These are phyloP conservation scores for Caradrina kadenii DNA, from an alignment of 2,888 invertebrate genomes.

Conservation along the genomic window DNA sequence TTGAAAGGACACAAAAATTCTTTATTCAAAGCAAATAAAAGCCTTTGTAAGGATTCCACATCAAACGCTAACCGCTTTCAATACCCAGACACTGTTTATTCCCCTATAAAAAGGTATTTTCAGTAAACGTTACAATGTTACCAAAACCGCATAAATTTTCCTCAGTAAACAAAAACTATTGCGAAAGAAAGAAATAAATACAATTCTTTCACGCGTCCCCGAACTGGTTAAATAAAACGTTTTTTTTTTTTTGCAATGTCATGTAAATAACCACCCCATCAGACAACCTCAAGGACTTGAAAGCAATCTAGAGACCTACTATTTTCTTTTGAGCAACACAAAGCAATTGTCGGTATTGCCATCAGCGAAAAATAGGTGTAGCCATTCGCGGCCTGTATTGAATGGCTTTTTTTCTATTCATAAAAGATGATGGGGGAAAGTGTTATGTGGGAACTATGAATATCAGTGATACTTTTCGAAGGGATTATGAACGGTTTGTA, in stretches of 20 bases:
- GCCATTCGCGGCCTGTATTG: slow-evolving; percentile 69
- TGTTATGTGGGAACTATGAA: slow-evolving; percentile 47
- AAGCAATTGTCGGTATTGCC: slow-evolving; percentile 84
- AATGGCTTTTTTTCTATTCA: slow-evolving; percentile 72
- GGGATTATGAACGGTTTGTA: slow-evolving; percentile 12
- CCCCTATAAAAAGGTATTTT: slow-evolving; percentile 29
- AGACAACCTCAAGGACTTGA: slow-evolving; percentile 83
- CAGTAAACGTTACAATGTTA: slow-evolving; percentile 33
- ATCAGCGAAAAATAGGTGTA: slow-evolving; percentile 77
- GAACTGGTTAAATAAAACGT: slow-evolving; percentile 72
- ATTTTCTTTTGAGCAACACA: slow-evolving; percentile 83
- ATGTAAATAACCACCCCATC: slow-evolving; percentile 82
- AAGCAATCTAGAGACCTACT: slow-evolving; percentile 81
- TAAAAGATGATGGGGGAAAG: slow-evolving; percentile 60
- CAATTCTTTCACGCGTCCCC: slow-evolving; percentile 65
- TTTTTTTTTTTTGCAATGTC: slow-evolving; percentile 76
- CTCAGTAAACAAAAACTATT: slow-evolving; percentile 65
- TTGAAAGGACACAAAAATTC: slow-evolving; percentile 10
- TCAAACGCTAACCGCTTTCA: slow-evolving; percentile 37
- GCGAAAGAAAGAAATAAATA: slow-evolving; percentile 68
- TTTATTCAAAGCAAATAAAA: slow-evolving; percentile 11
- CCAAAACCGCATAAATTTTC: slow-evolving; percentile 49
- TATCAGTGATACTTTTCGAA: slow-evolving; percentile 23
- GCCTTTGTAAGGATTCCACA: slow-evolving; percentile 27
- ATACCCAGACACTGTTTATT: slow-evolving; percentile 27